Conservation (phyloP, 2,888 invertebrate species). For the Chymomyza fuscimana region DNA sequence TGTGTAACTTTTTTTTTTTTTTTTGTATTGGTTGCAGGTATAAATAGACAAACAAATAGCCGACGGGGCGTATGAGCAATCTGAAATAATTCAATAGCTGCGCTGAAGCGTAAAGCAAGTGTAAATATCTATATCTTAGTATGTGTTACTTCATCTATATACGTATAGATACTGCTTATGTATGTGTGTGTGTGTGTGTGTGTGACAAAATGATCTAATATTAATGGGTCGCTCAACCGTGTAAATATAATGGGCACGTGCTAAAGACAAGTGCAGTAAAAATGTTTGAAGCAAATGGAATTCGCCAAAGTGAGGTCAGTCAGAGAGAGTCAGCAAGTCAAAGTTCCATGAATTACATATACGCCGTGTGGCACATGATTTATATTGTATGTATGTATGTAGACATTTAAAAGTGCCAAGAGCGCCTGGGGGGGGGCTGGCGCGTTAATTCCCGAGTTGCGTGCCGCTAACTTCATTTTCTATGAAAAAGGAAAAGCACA, state of each 20-base stretch:
- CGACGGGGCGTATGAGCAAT: not conserved
- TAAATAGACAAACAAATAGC: not conserved
- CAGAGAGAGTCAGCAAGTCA: not conserved
- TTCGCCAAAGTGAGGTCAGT: not conserved
- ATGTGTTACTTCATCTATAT: no score
- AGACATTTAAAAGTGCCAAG: constrained; percentile 28
- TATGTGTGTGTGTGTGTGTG: not conserved
- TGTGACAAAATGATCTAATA: not conserved
- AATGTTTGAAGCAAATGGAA: not conserved
- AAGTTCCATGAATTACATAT: constrained; percentile 50
- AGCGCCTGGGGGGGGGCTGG: constrained; percentile 10
- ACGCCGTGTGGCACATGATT: constrained; percentile 46
- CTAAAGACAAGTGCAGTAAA: not conserved
- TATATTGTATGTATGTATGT: not conserved
- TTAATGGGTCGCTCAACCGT: constrained; percentile 5
- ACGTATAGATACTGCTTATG: not conserved
- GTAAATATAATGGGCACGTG: constrained; percentile 6
- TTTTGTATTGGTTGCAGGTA: not conserved
- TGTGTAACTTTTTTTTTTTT: not conserved
- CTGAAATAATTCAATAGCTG: not conserved
- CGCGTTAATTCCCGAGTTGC: constrained; percentile 61
- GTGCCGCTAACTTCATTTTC: constrained; percentile 35
- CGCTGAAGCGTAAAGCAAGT: not conserved
- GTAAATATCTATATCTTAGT: not conserved
- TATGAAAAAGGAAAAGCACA: constrained; percentile 24